Evolutionary conservation across 2,888 invertebrate genomes (phyloP), one percentile per base, ranked within the genome.

Genomic region (Macropis europaea): DNA sequence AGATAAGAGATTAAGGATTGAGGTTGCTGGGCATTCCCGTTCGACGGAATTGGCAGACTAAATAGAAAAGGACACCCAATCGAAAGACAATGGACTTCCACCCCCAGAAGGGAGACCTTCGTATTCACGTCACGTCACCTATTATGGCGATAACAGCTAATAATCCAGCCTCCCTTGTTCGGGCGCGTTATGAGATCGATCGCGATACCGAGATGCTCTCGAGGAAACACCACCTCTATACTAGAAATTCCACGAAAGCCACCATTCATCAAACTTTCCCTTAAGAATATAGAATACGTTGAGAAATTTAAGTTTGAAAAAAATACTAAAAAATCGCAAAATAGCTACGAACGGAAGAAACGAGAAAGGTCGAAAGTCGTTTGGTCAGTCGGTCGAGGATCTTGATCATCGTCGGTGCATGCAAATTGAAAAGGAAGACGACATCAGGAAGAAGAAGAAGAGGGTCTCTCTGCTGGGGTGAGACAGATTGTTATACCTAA

Each of bases 401-500:
- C n/a, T n/a, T n/a, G 24, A 24, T n/a, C 36, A 1, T 9, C 36
- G 63, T 3, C 19, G 38, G 43, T 40, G 43, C 48, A 62, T 47
- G 70, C 26, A 64, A 56, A 60, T 64, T 59, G 71, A 45, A 30
- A 50, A 43, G 36, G 15, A n/a, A 68, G 64, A 50, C 56, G 53
- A 22, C 6, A 34, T 42, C 34, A 28, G 42, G 50, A 19, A 6
- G 50, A 69, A 17, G 66, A 54, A 45, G 43, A 17, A 32, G 70
- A 60, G 73, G 75, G 57, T 72, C 74, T 72, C 68, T 68, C 43
- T 26, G 60, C 54, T 60, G 61, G 73, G 69, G 69, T 32, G 72
- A 66, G 64, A 73, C 73, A 80, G 85, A 87, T 88, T 87, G 87
- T 88, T 89, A 88, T 87, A 84, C 85, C 87, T 89, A 89, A 89